These are phyloP conservation scores for Microcebus tavaratra DNA, from an alignment of 2,113 vertebrate species.

Conservation along the genomic window DNA sequence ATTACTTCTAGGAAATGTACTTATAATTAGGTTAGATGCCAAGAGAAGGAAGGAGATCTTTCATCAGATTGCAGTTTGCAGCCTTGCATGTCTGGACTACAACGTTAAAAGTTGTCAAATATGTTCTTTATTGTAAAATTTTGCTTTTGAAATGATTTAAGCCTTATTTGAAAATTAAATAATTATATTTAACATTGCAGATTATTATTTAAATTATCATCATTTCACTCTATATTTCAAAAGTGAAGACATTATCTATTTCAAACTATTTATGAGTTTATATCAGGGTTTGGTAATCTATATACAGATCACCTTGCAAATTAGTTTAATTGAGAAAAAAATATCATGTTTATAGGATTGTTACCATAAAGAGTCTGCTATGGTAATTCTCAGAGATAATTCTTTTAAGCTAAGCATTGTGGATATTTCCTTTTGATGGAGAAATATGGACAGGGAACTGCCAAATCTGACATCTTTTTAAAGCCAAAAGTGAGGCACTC, in stretches of 20 bases:
- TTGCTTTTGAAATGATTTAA: not conserved
- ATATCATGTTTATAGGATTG: not conserved
- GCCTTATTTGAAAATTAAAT: not conserved
- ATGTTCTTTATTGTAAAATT: not conserved
- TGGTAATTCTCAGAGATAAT: not conserved
- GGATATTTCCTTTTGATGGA: not conserved
- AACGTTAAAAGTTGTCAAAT: not conserved
- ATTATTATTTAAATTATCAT: not conserved
- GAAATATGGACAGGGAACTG: not conserved
- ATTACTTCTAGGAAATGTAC: not conserved
- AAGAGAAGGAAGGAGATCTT: not conserved
- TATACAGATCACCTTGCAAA: not conserved
- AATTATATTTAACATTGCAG: not conserved
- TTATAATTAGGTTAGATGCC: not conserved
- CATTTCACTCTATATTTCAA: not conserved
- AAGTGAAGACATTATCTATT: not conserved
- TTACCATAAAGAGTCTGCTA: not conserved
- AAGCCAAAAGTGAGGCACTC: not conserved
- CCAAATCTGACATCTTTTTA: not conserved
- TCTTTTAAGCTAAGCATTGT: not conserved
- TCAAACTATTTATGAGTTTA: not conserved
- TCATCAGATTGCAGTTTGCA: not conserved
- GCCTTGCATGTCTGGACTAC: not conserved
- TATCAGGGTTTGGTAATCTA: not conserved
- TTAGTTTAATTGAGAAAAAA: slow-evolving; percentile 1